These are phyloP conservation scores for Apeira syringaria DNA, from an alignment of 2,888 invertebrate genomes.

Conservation along the genomic window DNA sequence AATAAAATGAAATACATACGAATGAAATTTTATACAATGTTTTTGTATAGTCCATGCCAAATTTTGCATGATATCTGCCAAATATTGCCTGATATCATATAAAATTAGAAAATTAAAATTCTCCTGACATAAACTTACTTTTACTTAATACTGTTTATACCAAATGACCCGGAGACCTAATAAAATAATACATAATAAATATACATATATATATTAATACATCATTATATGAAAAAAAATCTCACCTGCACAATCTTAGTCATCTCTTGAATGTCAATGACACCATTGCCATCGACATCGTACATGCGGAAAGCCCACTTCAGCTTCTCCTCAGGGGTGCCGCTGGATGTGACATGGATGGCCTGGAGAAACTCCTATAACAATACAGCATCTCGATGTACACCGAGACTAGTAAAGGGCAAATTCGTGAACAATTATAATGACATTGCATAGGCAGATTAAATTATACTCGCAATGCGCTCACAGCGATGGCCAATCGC, in stretches of 20 bases:
- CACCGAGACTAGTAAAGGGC: constrained; percentile 23
- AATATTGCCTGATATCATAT: too few relatives aligned
- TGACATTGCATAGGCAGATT: neutral
- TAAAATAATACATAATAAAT: too few relatives aligned
- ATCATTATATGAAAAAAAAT: too few relatives aligned
- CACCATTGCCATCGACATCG: constrained; percentile 98
- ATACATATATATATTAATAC: too few relatives aligned
- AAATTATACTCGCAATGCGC: constrained; percentile 11
- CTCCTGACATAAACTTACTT: too few relatives aligned
- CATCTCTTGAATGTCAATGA: constrained; percentile 99
- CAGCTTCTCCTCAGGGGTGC: constrained; percentile 98
- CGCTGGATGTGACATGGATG: constrained; percentile 98
- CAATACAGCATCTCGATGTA: constrained; percentile 54
- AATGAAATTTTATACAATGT: too few relatives aligned
- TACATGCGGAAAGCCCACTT: constrained; percentile 99
- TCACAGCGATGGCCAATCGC: constrained; percentile 13
- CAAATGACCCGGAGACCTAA: too few relatives aligned
- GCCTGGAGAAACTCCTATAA: constrained; percentile 97
- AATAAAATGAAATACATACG: too few relatives aligned
- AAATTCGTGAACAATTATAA: neutral
- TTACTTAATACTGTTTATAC: too few relatives aligned
- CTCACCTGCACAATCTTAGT: constrained; percentile 98
- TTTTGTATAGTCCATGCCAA: too few relatives aligned
- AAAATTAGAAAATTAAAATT: too few relatives aligned
- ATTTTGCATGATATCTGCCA: too few relatives aligned